phyloP scores from a whole-genome alignment of 2,113 vertebrate species.

The Epinephelus fuscoguttatus region DNA sequence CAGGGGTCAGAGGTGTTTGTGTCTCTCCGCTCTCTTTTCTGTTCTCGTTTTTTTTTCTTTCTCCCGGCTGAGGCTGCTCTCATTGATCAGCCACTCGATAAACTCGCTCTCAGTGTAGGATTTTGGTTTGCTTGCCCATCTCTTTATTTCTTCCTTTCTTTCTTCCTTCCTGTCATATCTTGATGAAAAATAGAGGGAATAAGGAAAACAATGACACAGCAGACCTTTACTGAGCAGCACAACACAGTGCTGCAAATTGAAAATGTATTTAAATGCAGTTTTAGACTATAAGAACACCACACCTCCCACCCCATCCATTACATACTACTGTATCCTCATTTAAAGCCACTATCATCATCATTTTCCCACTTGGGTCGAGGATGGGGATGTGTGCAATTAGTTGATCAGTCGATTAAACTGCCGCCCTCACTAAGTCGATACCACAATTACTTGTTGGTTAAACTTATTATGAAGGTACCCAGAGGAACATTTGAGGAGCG shows the following conservation, averaged over 20 bases:
- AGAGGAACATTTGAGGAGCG: too few relatives aligned
- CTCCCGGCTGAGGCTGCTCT: constrained; percentile 23
- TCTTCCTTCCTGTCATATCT: background rate
- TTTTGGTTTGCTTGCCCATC: background rate
- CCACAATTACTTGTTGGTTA: too few relatives aligned
- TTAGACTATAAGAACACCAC: background rate
- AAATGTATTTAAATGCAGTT: constrained; percentile 8
- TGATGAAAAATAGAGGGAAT: background rate
- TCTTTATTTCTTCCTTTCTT: background rate
- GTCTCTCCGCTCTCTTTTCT: constrained; percentile 9
- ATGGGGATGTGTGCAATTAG: too few relatives aligned
- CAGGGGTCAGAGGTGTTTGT: constrained; percentile 3
- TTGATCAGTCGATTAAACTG: too few relatives aligned
- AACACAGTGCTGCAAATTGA: background rate
- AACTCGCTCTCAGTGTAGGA: constrained; percentile 20
- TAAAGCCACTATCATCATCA: background rate
- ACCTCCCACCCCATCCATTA: background rate
- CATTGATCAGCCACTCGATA: constrained; percentile 43
- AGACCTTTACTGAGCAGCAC: background rate
- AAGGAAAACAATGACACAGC: background rate
- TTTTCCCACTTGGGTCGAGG: background rate
- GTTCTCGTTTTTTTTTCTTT: background rate
- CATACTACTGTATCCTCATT: background rate
- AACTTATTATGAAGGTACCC: too few relatives aligned
- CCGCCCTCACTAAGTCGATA: too few relatives aligned